Conservation (phyloP, 2,888 invertebrate species). For the Nemotelus nigrinus region DNA sequence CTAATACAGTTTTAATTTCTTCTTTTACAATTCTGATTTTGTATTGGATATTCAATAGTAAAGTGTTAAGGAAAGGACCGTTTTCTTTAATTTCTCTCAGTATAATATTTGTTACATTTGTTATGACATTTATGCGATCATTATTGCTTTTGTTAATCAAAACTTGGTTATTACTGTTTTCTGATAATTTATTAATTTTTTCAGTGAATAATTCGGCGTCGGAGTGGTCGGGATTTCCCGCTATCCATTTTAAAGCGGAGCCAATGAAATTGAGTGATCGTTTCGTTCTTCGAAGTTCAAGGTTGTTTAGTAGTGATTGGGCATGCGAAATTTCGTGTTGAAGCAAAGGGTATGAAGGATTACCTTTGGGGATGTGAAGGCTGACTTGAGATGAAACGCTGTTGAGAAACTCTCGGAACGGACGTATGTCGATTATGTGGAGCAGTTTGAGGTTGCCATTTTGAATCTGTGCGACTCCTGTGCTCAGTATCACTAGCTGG, state of each 20-base stretch:
- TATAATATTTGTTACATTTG: neutral
- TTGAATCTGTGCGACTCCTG: neutral
- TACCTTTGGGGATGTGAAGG: constrained; percentile 18
- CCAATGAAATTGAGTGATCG: constrained; percentile 37
- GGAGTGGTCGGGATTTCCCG: neutral
- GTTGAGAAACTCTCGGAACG: neutral
- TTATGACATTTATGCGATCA: neutral
- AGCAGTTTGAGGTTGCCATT: neutral
- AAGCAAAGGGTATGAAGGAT: constrained; percentile 32
- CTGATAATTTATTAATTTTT: neutral
- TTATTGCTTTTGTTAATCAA: neutral
- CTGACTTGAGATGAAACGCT: neutral
- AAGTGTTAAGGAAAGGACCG: neutral
- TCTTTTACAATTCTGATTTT: neutral
- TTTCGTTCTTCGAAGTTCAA: neutral
- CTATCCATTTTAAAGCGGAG: constrained; percentile 28
- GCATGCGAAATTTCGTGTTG: constrained; percentile 2
- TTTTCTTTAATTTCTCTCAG: neutral
- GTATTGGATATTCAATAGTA: neutral
- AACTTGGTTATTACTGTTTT: neutral
- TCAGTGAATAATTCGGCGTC: neutral
- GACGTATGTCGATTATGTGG: neutral
- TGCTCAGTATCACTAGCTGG: neutral
- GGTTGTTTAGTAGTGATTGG: neutral
- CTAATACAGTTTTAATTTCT: neutral